A percentile compares a stretch with the other conserved stretches of the same genome.
Conservation (phyloP, 37 sponge, comb jelly and placozoan species). For the Aplysina aerophoba region DNA sequence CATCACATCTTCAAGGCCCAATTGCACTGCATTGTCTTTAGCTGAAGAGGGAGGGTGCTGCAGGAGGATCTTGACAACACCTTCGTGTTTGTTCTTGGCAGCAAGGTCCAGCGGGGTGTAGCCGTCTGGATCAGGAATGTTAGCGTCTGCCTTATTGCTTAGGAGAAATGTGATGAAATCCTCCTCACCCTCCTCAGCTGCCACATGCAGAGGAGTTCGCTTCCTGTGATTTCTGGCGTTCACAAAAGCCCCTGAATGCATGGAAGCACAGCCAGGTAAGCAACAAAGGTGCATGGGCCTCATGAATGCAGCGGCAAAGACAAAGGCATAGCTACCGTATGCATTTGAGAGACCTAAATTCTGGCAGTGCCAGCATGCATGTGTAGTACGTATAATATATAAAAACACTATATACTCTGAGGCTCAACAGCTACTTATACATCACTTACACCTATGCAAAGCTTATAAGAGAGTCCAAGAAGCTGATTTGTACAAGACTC, state of each 20-base stretch:
- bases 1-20: neutral
- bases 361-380: no score
- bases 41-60: neutral
- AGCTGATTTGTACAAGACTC: no score
- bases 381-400: no score
- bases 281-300: no score
- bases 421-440: no score
- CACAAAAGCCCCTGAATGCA: neutral
- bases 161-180: neutral
- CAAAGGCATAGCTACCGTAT: no score
- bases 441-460: no score
- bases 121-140: neutral
- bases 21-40: neutral
- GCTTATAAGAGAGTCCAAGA: no score
- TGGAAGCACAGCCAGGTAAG: no score
- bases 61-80: neutral
- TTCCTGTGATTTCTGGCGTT: slow-evolving; percentile 15
- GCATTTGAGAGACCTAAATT: no score
- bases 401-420: no score
- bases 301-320: no score
- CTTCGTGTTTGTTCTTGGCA: neutral
- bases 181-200: slow-evolving; percentile 34
- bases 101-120: slow-evolving; percentile 20
- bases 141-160: neutral
- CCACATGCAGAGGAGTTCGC: slow-evolving; percentile 26